These are phyloP conservation scores for Lytechinus variegatus DNA, from an alignment of 35 echinoderm and acorn worm genomes.

Conservation along the genomic window DNA sequence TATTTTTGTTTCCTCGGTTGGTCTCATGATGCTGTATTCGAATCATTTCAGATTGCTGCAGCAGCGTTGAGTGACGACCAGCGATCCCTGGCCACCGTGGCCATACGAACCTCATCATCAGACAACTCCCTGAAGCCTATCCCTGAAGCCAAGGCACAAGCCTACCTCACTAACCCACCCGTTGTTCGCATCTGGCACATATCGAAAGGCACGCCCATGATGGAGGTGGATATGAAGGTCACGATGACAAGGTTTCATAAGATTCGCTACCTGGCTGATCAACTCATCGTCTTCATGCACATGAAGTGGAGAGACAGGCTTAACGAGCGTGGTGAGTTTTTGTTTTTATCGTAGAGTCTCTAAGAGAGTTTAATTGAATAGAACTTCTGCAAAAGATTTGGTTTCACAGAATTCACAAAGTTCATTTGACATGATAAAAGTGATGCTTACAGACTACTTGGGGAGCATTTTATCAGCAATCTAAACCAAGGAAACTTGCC, in stretches of 20 bases:
- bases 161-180: constrained; percentile 43
- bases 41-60: constrained; percentile 5
- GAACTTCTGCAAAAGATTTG: too few species aligned
- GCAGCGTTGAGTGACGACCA: constrained; percentile 35
- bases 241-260: constrained; percentile 45
- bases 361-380: too few species aligned
- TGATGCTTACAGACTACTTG: too few species aligned
- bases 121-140: constrained; percentile 14
- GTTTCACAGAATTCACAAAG: too few species aligned
- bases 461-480: too few species aligned
- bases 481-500: too few species aligned
- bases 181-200: constrained; percentile 38
- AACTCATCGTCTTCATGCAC: constrained; percentile 48
- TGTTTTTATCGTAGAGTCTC: not conserved
- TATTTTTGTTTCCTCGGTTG: too few species aligned
- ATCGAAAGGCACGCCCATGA: constrained; percentile 19
- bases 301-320: not conserved
- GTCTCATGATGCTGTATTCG: not conserved
- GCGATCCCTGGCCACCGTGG: constrained; percentile 37
- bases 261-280: constrained; percentile 32
- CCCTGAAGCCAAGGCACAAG: not conserved
- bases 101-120: not conserved
- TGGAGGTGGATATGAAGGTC: constrained; percentile 1
- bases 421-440: too few species aligned
- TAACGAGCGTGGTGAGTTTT: not conserved